Evolutionary conservation across 2,113 vertebrate species (phyloP).

Genomic region (Hippocampus comes): DNA sequence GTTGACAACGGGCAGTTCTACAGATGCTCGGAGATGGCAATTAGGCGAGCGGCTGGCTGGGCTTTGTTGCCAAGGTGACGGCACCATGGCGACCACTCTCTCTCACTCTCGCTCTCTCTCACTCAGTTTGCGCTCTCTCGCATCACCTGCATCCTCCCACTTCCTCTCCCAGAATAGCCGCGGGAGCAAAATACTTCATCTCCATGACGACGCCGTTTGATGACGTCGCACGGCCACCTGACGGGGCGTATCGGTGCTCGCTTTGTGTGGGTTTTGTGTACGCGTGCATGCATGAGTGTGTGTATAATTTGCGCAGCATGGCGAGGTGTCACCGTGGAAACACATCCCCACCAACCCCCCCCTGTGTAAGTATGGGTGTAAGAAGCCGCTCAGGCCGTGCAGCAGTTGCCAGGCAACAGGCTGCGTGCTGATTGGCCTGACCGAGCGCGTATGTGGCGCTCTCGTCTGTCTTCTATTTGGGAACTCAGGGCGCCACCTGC

Average conservation of each 20-base stretch:
- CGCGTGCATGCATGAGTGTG: not conserved
- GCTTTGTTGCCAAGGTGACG: constrained; percentile 75
- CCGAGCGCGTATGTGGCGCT: constrained; percentile 8
- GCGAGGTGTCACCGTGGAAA: constrained; percentile 3
- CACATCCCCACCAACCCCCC: constrained; percentile 4
- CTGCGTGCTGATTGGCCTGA: constrained; percentile 53
- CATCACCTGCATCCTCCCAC: constrained; percentile 42
- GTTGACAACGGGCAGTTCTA: constrained; percentile 53
- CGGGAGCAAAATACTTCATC: constrained; percentile 1
- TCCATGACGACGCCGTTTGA: not conserved
- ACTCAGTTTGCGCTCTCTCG: constrained; percentile 46
- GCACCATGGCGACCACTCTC: constrained; percentile 73
- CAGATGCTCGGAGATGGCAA: constrained; percentile 64
- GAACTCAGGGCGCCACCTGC: constrained; percentile 48
- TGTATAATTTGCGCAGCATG: not conserved
- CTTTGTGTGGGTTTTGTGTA: not conserved
- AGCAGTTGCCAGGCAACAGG: constrained; percentile 75
- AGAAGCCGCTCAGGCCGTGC: constrained; percentile 57
- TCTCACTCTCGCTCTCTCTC: constrained; percentile 43
- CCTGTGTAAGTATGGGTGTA: constrained; percentile 37
- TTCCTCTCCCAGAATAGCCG: constrained; percentile 7
- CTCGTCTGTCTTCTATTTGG: constrained; percentile 60
- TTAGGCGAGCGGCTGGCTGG: constrained; percentile 71
- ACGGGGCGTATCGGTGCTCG: not conserved
- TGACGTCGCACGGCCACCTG: not conserved